Conservation (phyloP, 2,888 invertebrate species). For the Atethmia centrago region DNA sequence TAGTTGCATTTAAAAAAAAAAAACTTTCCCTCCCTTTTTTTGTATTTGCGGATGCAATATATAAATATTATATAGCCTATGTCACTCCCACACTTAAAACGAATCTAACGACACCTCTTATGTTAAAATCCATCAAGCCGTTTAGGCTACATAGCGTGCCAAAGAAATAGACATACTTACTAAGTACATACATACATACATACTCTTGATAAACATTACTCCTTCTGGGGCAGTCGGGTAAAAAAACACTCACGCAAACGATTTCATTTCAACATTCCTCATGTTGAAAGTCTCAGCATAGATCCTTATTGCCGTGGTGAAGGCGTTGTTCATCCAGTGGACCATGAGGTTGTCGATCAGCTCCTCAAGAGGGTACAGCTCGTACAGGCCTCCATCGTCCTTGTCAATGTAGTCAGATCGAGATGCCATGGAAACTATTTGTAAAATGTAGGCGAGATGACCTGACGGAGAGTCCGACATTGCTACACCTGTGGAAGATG, state of each 20-base stretch:
- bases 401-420: slow-evolving; percentile 12
- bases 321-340: slow-evolving; percentile 49
- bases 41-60: no score
- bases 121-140: no score
- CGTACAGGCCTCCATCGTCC: slow-evolving; percentile 38
- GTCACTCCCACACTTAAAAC: no score
- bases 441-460: slow-evolving; percentile 50
- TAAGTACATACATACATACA: no score
- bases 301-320: slow-evolving; percentile 44
- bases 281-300: slow-evolving; percentile 52
- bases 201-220: no score
- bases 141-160: no score
- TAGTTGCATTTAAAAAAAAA: no score
- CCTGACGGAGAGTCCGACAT: slow-evolving; percentile 48
- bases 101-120: no score
- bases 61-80: no score
- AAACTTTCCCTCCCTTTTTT: no score
- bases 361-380: slow-evolving; percentile 42
- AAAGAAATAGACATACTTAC: no score
- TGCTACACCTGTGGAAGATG: slow-evolving; percentile 41
- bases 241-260: slow-evolving; percentile 77
- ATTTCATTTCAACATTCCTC: slow-evolving; percentile 55
- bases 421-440: slow-evolving; percentile 31
- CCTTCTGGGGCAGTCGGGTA: no score
- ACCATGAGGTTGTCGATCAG: slow-evolving; percentile 61